phyloP scores from a whole-genome alignment of 2,797 vertebrate genomes.

The Stomatorhinus walkeri region DNA sequence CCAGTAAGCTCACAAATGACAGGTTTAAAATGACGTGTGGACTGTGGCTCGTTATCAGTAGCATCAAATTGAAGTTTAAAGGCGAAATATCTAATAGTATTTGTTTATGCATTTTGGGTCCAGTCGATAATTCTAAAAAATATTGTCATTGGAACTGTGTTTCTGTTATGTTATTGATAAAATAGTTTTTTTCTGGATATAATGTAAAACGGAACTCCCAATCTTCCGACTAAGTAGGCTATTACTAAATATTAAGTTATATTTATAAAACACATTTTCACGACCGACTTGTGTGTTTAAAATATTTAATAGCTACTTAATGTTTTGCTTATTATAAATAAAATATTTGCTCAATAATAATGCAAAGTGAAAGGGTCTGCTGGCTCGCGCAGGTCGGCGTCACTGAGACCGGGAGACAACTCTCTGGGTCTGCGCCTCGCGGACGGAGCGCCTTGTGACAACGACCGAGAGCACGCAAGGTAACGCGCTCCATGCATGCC shows the following conservation, averaged over 20 bases:
- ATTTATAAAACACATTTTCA: not conserved
- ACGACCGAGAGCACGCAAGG: not conserved
- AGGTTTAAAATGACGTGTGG: not conserved
- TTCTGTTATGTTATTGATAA: not conserved
- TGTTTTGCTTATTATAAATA: not conserved
- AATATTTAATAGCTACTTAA: not conserved
- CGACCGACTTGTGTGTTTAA: not conserved
- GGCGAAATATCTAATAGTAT: not conserved
- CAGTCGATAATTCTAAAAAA: not conserved
- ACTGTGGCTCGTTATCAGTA: not conserved
- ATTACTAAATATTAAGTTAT: not conserved
- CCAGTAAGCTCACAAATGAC: not conserved
- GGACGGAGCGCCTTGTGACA: not conserved
- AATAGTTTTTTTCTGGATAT: not conserved
- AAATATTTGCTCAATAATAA: not conserved
- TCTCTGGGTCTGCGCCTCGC: not conserved
- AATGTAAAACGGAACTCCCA: not conserved
- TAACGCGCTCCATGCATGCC: not conserved
- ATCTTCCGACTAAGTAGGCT: not conserved
- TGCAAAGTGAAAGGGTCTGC: not conserved
- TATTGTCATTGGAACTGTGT: not conserved
- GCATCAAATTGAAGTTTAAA: not conserved
- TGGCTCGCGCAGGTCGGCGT: not conserved
- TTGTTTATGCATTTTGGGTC: not conserved
- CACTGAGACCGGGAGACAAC: not conserved